Evolutionary conservation across 1,140 invertebrate genomes (phyloP).

Genomic region (Hermetia illucens): DNA sequence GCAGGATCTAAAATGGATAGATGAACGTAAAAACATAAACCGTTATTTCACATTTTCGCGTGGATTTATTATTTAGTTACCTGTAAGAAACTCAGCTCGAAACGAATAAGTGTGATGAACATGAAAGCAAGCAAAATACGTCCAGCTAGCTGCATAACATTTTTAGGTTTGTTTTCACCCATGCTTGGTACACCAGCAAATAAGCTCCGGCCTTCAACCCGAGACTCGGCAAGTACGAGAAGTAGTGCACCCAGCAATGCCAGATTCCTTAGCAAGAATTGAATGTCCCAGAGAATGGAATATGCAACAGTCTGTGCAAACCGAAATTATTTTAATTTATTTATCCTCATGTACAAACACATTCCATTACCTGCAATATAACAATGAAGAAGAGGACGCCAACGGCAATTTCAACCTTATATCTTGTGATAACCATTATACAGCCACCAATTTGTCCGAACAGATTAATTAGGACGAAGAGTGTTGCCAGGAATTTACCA

Average conservation of each 20-base stretch:
- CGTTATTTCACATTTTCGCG: slow-evolving; percentile 3
- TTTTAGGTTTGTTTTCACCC: slow-evolving; percentile 96
- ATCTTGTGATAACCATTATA: slow-evolving; percentile 85
- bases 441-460: slow-evolving; percentile 91
- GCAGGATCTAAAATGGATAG: slow-evolving; percentile 48
- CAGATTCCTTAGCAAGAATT: slow-evolving; percentile 90
- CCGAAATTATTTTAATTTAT: slow-evolving; percentile 1
- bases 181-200: slow-evolving; percentile 97
- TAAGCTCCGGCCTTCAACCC: slow-evolving; percentile 79
- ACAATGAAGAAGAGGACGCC: slow-evolving; percentile 93
- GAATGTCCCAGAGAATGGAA: slow-evolving; percentile 96
- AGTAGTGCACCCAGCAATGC: slow-evolving; percentile 91
- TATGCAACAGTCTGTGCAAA: slow-evolving; percentile 79
- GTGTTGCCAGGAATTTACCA: slow-evolving; percentile 74
- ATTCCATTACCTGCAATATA: slow-evolving; percentile 62
- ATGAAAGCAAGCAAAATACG: slow-evolving; percentile 94
- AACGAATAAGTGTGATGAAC: slow-evolving; percentile 92
- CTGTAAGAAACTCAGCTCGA: slow-evolving; percentile 83
- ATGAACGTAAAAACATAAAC: slow-evolving; percentile 19
- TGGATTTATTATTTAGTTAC: slow-evolving; percentile 35
- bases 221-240: slow-evolving; percentile 85
- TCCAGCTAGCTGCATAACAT: slow-evolving; percentile 90
- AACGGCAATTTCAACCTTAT: slow-evolving; percentile 89
- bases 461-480: slow-evolving; percentile 87
- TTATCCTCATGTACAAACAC: not conserved